A percentile compares a stretch with the other conserved stretches of the same genome.
phyloP scores from a whole-genome alignment of 2,888 invertebrate genomes.

The Hybos culiciformis region DNA sequence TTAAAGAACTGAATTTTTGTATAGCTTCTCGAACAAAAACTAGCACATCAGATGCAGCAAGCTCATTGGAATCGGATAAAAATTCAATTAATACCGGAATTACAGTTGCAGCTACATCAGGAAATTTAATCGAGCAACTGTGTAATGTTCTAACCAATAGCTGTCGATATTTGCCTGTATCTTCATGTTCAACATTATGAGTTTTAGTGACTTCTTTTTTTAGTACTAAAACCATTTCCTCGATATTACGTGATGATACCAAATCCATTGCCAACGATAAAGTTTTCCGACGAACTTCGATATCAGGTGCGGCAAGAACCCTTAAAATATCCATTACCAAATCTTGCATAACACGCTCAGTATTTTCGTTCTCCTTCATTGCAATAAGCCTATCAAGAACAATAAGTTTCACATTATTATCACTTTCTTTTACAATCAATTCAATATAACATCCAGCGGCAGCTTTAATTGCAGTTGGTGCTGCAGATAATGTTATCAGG shows the following conservation, averaged over 20 bases:
- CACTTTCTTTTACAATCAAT: constrained; percentile 97
- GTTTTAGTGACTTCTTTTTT: constrained; percentile 90
- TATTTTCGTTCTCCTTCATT: constrained; percentile 66
- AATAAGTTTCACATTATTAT: constrained; percentile 98
- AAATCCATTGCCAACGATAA: constrained; percentile 75
- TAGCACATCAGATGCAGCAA: constrained; percentile 87
- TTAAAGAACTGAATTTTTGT: constrained; percentile 72
- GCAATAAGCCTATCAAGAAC: constrained; percentile 87
- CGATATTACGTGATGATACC: constrained; percentile 81
- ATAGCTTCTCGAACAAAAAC: constrained; percentile 94
- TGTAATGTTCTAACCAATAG: constrained; percentile 90
- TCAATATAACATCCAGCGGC: constrained; percentile 98
- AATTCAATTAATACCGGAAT: constrained; percentile 93
- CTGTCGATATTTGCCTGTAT: constrained; percentile 90
- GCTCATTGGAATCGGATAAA: constrained; percentile 73
- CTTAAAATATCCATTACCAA: constrained; percentile 95
- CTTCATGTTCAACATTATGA: constrained; percentile 80
- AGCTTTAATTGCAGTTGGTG: constrained; percentile 94
- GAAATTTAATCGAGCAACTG: constrained; percentile 86
- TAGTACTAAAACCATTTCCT: constrained; percentile 85
- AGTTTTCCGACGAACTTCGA: constrained; percentile 86
- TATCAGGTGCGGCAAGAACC: constrained; percentile 81
- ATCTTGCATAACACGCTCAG: constrained; percentile 75
- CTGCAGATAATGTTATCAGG: constrained; percentile 89
- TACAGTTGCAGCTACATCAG: constrained; percentile 85